Evolutionary conservation across 2,888 invertebrate species (phyloP), one percentile per base, ranked within the genome.

Genomic region (Altica lythri): DNA sequence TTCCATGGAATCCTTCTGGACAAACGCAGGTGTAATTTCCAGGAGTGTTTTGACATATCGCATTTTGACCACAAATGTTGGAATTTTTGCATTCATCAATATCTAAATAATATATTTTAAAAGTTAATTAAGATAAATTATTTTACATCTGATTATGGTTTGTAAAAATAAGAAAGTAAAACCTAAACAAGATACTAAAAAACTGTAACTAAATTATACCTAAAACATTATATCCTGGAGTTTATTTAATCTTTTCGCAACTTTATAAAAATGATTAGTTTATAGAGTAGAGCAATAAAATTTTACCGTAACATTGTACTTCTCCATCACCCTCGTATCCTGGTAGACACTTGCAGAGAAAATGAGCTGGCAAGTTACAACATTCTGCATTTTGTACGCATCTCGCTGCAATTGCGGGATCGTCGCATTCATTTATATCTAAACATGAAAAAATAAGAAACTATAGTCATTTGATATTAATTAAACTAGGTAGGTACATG

Each of bases 341-440:
- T 55, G 91, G 85, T 69, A 88, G 86, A 78, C 95, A 95, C 80
- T 93, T 94, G 81, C 95, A 95, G 66, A 93, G 86, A 78, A 92
- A 95, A 81, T 93, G 92, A 65, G 94, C 90, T 40, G 95, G 95
- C 68, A 95, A 80, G 80, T 95, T 95, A 75, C 95, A 95, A 77
- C 95, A 95, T 76, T 94, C 94, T 32, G 95, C 91, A 77, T 95
- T 93, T 75, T 86, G 82, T 57, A 92, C 94, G 78, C 95, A 95
- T 70, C 91, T 83, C 55, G 88, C 84, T 27, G 91, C 86, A 70
- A 94, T 82, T 59, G 83, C 82, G 60, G 93, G 92, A 78, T 92
- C 90, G 72, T 88, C 86, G 77, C 96, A 97, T 81, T 97, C 96
- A 80, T 97, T 89, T 77, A 96, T 92, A 79, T 93, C 92, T 92